Percentiles rank a stretch among this genome's conserved stretches.
These are phyloP conservation scores for Pelobates fuscus DNA, from an alignment of 2,113 vertebrate species.

Conservation along the genomic window DNA sequence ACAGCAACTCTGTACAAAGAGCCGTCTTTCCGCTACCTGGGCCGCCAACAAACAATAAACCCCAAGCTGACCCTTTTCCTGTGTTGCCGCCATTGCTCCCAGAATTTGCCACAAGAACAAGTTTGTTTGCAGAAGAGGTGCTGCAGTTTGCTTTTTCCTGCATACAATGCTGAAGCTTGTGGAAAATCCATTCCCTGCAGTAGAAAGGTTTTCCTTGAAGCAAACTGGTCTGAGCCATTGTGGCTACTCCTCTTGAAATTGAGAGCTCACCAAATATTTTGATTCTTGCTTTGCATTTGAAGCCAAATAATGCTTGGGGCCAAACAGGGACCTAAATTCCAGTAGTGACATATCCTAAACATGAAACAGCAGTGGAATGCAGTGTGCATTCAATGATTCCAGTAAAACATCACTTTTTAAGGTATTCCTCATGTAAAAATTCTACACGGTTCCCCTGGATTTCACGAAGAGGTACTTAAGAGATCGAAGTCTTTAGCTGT, in stretches of 20 bases:
- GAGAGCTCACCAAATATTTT: constrained; percentile 66
- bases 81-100: constrained; percentile 68
- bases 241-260: constrained; percentile 57
- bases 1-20: constrained; percentile 89
- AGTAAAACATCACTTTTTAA: constrained; percentile 42
- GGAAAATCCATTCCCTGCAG: constrained; percentile 98
- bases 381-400: constrained; percentile 40
- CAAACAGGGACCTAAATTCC: constrained; percentile 21
- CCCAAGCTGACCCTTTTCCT: constrained; percentile 83
- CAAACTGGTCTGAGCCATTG: constrained; percentile 96
- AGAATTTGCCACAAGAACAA: constrained; percentile 62
- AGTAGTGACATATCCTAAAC: constrained; percentile 37
- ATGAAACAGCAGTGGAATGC: not conserved
- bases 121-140: constrained; percentile 67
- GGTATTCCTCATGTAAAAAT: constrained; percentile 36
- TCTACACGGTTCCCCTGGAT: constrained; percentile 56
- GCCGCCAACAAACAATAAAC: constrained; percentile 91
- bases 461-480: constrained; percentile 33
- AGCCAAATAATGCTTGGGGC: constrained; percentile 15
- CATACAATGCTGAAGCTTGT: constrained; percentile 97
- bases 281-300: constrained; percentile 57
- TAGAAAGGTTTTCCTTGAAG: constrained; percentile 97
- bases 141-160: constrained; percentile 89
- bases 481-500: constrained; percentile 55
- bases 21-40: constrained; percentile 95